phyloP scores from a whole-genome alignment of 92 coral and sea anemone species.

The Epizoanthus scotinus region DNA sequence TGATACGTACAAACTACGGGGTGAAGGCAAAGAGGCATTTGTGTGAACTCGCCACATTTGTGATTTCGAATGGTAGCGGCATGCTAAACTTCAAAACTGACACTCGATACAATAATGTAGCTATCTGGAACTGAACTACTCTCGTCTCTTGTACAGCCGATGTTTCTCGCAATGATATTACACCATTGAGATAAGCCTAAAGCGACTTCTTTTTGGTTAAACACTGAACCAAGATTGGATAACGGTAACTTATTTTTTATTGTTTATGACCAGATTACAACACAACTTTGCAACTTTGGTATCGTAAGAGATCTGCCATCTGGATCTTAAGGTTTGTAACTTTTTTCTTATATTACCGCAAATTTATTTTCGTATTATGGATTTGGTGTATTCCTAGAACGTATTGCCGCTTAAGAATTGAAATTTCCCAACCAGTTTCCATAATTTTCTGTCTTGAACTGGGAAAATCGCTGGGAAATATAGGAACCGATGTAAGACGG shows the following conservation, averaged over 20 bases:
- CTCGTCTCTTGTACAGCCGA: slow-evolving; percentile 11
- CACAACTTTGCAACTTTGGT: slow-evolving; percentile 4
- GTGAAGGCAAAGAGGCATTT: slow-evolving; percentile 94
- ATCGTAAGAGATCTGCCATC: neutral
- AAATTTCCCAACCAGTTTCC: neutral
- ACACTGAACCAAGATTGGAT: neutral
- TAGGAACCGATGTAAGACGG: neutral
- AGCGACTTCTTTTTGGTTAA: slow-evolving; percentile 7
- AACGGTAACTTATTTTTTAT: neutral
- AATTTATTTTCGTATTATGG: slow-evolving; percentile 31
- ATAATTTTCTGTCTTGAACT: slow-evolving; percentile 5
- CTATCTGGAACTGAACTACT: neutral
- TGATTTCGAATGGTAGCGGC: neutral
- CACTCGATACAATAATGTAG: neutral
- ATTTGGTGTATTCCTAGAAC: slow-evolving; percentile 4
- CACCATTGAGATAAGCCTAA: slow-evolving; percentile 7
- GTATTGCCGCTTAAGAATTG: neutral
- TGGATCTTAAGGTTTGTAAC: slow-evolving; percentile 27
- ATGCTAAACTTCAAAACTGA: slow-evolving; percentile 1
- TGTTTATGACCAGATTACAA: neutral
- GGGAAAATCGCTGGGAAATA: neutral
- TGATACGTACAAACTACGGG: slow-evolving; percentile 80
- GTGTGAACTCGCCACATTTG: slow-evolving; percentile 56
- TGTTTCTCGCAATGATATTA: slow-evolving; percentile 18
- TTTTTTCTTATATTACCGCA: slow-evolving; percentile 28